These are phyloP conservation scores for Allygus modestus DNA, from an alignment of 2,888 invertebrate species.

Conservation along the genomic window DNA sequence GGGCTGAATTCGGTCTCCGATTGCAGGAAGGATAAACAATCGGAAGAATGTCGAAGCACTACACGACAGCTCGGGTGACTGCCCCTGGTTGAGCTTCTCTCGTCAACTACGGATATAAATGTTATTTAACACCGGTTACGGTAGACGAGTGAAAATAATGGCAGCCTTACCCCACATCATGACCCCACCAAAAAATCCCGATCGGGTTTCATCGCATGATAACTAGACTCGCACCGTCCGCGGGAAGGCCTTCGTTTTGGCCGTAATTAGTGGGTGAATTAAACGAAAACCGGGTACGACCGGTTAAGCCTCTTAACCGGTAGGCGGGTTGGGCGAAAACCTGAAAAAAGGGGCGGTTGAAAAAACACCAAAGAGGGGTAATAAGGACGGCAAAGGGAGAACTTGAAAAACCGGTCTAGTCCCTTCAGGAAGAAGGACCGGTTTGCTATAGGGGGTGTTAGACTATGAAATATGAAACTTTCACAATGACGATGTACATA, in stretches of 20 bases:
- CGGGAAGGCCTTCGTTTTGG: neutral
- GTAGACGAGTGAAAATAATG: conserved; percentile 37
- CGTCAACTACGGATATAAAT: neutral
- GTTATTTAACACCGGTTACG: conserved; percentile 52
- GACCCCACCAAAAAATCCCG: neutral
- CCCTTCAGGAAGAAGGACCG: no score
- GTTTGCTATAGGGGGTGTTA: no score
- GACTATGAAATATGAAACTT: no score
- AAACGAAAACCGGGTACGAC: neutral
- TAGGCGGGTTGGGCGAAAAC: neutral
- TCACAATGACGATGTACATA: no score
- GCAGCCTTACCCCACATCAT: neutral
- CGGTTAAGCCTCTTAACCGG: neutral
- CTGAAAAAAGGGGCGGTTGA: no score
- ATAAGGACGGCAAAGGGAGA: neutral
- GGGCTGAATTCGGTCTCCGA: neutral
- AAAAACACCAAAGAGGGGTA: neutral
- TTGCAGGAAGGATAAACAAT: conserved; percentile 36
- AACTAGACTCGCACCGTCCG: neutral
- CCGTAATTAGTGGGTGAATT: no score
- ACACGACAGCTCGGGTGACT: conserved; percentile 24
- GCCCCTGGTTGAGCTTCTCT: conserved; percentile 11
- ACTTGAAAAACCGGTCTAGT: neutral
- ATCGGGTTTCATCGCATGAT: neutral
- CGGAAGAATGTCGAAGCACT: conserved; percentile 44